These are phyloP conservation scores for Gymnocheta viridis DNA, from an alignment of 2,888 invertebrate species.

Conservation along the genomic window DNA sequence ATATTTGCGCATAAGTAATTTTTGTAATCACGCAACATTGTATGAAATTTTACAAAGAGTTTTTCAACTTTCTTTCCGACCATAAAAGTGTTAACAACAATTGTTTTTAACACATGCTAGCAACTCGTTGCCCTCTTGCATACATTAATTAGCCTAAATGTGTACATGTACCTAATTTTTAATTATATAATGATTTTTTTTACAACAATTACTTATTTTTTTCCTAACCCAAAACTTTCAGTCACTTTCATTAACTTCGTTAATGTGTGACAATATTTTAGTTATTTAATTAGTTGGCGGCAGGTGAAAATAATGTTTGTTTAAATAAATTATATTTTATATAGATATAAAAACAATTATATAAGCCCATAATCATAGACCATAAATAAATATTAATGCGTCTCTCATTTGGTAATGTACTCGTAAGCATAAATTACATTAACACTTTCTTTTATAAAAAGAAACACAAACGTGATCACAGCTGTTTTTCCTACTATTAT, in stretches of 20 bases:
- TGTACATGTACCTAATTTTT: too few species aligned
- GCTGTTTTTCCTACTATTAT: background rate
- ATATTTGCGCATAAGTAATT: background rate
- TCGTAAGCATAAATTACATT: conserved; percentile 10
- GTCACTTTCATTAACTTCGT: conserved; percentile 60
- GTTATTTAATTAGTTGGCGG: background rate
- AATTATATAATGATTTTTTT: background rate
- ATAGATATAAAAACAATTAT: conserved; percentile 2
- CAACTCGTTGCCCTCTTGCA: background rate
- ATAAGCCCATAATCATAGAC: conserved; percentile 44
- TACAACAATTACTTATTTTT: background rate
- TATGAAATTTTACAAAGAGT: background rate
- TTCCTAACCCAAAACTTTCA: conserved; percentile 10
- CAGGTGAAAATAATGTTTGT: conserved; percentile 31
- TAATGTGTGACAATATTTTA: conserved; percentile 55
- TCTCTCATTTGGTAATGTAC: background rate
- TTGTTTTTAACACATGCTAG: too few species aligned
- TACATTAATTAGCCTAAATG: background rate
- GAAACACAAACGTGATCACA: background rate
- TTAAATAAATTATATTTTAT: background rate
- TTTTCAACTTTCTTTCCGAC: conserved; percentile 2
- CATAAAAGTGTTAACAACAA: background rate
- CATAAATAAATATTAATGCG: conserved; percentile 39
- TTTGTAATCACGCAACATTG: background rate
- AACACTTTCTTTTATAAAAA: conserved; percentile 31